These are phyloP conservation scores for Chloroclysta siterata DNA, from an alignment of 2,888 invertebrate species.

Conservation along the genomic window DNA sequence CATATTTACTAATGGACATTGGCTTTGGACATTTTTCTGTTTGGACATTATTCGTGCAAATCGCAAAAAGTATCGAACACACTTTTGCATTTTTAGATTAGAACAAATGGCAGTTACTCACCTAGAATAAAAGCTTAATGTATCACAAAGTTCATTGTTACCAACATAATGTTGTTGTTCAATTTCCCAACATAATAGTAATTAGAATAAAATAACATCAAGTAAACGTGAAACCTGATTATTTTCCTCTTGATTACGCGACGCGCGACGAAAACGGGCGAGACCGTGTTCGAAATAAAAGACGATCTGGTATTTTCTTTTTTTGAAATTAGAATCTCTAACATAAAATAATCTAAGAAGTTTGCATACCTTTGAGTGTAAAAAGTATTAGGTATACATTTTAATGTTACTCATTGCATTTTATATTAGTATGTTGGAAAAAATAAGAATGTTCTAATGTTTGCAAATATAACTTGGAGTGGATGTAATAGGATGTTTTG, in stretches of 20 bases:
- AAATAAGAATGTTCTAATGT: no score
- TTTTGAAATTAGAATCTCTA: not conserved
- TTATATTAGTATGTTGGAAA: no score
- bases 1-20: no score
- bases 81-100: no score
- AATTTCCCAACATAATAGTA: not conserved
- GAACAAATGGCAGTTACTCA: no score
- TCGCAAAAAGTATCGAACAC: no score
- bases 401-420: not conserved
- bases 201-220: not conserved
- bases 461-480: no score
- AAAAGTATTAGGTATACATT: not conserved
- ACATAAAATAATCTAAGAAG: not conserved
- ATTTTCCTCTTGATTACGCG: not conserved
- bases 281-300: slow-evolving; percentile 2
- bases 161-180: not conserved
- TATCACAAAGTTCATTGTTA: not conserved
- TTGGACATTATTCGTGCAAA: no score
- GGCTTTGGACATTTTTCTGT: no score
- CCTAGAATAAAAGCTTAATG: no score
- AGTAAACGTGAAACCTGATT: not conserved
- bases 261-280: not conserved
- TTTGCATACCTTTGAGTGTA: not conserved
- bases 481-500: no score
- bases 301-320: slow-evolving; percentile 1